Evolutionary conservation across 2,888 invertebrate genomes (phyloP).

Genomic region (Campaea margaritaria): DNA sequence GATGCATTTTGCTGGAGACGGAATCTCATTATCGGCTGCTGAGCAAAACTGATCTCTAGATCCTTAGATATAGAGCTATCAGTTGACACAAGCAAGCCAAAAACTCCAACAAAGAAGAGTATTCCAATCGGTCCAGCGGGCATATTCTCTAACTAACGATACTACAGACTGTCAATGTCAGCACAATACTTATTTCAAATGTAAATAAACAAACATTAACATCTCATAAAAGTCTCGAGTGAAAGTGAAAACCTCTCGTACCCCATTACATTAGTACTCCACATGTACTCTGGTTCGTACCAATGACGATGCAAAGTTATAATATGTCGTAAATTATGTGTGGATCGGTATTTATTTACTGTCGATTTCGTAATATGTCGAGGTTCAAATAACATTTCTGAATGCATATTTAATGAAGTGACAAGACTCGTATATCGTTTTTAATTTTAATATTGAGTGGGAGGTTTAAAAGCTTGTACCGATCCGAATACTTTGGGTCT

Average conservation of each 20-base stretch:
- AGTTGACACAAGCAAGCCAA: too few relatives aligned
- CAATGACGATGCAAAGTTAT: conserved; percentile 4
- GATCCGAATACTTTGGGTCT: too few relatives aligned
- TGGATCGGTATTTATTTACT: conserved; percentile 8
- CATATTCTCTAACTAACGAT: too few relatives aligned
- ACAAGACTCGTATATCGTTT: neutral
- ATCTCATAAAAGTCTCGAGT: conserved; percentile 22
- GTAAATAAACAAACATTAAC: conserved; percentile 19
- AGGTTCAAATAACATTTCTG: conserved; percentile 11
- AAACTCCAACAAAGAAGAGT: too few relatives aligned
- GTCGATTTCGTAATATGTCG: conserved; percentile 16
- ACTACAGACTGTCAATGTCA: neutral
- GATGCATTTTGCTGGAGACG: too few relatives aligned
- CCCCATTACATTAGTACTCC: conserved; percentile 9
- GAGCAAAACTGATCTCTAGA: too few relatives aligned
- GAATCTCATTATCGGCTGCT: too few relatives aligned
- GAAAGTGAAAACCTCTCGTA: conserved; percentile 31
- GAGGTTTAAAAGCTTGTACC: too few relatives aligned
- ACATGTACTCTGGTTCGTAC: neutral
- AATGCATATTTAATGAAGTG: conserved; percentile 18
- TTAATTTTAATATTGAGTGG: neutral
- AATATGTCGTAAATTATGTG: conserved; percentile 10
- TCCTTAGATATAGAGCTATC: too few relatives aligned
- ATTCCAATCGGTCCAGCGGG: neutral
- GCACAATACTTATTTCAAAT: neutral